Conservation (phyloP, 2,888 invertebrate genomes). For the Clitarchus hookeri region DNA sequence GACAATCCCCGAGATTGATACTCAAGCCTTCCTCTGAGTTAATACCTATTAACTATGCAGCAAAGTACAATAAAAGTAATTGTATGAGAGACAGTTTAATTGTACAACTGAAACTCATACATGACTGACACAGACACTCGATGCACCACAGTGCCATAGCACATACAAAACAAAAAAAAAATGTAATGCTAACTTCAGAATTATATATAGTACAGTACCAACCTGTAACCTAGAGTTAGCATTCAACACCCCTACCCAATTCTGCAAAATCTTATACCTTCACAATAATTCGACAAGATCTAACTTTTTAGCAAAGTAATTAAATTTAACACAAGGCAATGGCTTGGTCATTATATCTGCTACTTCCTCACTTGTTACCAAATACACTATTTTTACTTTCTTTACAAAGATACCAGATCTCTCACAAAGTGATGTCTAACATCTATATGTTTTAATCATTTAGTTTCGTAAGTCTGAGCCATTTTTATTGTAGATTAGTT, state of each 20-base stretch:
- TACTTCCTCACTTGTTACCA: not conserved
- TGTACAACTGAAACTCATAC: no score
- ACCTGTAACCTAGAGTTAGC: no score
- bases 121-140: no score
- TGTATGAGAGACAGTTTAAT: no score
- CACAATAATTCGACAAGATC: not conserved
- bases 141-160: no score
- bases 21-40: not conserved
- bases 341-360: not conserved
- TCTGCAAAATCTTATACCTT: not conserved
- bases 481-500: not conserved
- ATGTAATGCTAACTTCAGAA: no score
- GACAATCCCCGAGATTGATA: not conserved
- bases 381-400: not conserved
- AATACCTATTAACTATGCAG: no score
- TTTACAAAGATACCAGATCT: not conserved
- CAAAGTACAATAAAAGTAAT: no score
- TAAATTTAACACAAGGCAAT: not conserved
- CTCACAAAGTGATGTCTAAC: not conserved
- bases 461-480: not conserved
- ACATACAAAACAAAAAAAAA: no score
- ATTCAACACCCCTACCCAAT: slow-evolving; percentile 4
- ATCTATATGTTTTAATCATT: not conserved
- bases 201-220: no score
- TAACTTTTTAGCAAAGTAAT: not conserved